Base-by-base conservation (phyloP, 1,140 invertebrate species). In the Drosophila neocordata region DNA sequence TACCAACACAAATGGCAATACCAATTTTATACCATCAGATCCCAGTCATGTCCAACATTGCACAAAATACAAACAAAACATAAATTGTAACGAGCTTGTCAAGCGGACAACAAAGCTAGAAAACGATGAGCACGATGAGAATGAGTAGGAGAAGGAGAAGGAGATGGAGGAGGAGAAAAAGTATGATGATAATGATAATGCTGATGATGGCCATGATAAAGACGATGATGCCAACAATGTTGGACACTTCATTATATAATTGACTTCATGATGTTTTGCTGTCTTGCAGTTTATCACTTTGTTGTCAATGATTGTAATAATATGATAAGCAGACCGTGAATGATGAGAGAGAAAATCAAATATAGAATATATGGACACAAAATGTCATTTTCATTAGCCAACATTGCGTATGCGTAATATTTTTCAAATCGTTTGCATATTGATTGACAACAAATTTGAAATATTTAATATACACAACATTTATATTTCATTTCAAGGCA, bases 11-110 rank as follows among this genome's bases (percentile, higher is more conserved):
- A 12, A 20, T 48, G 1, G n/a, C 62, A 27, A n/a, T n/a, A 15
- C 22, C 24, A 18, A 11, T 11, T 13, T 22, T 24, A 11, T n/a
- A 48, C 27, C 24, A 38, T 12, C 22, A 4, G 8, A 13, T 18
- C 37, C n/a, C 22, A 22, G 44, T 18, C 48, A 31, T 13, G 20
- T 44, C 6, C 34, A 41, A 4, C 34, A 41, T 57, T 31, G 31
- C 55, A 41, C 41, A 24, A 38, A 60, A 62, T 57, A 57, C 73
- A 75, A 76, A 75, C 73, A 76, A 75, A 69, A 57, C 65, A 76
- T 75, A 75, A 75, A 75, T 75, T 75, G 55, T 75, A 75, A 75
- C 73, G 72, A 75, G 73, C 73, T 69, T 75, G 73, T 75, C 73
- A 63, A 41, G 65, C 65, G 44, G 52, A 59, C 57, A 59, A 37